phyloP scores from a whole-genome alignment of 2,797 vertebrate genomes.

The Zenarchopterus dispar region DNA sequence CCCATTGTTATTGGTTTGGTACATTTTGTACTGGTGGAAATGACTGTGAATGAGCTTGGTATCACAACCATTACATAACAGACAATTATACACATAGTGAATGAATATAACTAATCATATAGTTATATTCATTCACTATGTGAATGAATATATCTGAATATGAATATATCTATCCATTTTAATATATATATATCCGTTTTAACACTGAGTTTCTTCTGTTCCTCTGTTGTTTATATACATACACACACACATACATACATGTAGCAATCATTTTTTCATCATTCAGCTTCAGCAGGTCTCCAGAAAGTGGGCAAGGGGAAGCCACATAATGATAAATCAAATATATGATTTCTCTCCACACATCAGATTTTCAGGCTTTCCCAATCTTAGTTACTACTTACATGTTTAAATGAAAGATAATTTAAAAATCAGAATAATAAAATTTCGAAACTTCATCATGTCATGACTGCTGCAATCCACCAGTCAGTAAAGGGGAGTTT shows the following conservation, averaged over 20 bases:
- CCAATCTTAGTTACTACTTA: background rate
- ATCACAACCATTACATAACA: too few relatives aligned
- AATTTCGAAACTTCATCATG: background rate
- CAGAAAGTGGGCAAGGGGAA: background rate
- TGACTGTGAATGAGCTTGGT: too few relatives aligned
- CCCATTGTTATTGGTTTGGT: too few relatives aligned
- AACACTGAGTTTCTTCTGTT: background rate
- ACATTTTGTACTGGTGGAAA: too few relatives aligned
- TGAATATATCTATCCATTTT: constrained; percentile 22
- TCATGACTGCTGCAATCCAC: too few relatives aligned
- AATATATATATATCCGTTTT: too few relatives aligned
- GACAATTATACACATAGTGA: too few relatives aligned
- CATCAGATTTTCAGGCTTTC: background rate
- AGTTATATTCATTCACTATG: too few relatives aligned
- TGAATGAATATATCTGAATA: background rate
- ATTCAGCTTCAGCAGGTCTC: constrained; percentile 28
- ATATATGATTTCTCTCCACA: constrained; percentile 8
- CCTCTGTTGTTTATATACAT: too few relatives aligned
- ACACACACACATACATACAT: too few relatives aligned
- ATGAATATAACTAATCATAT: too few relatives aligned
- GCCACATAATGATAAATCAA: constrained; percentile 14
- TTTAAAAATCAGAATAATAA: too few relatives aligned
- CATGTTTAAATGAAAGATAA: background rate
- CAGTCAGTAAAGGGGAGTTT: background rate
- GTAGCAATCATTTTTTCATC: constrained; percentile 4